A percentile compares a stretch with the other conserved stretches of the same genome.
phyloP scores from a whole-genome alignment of 2,113 vertebrate genomes.

The Equus przewalskii region DNA sequence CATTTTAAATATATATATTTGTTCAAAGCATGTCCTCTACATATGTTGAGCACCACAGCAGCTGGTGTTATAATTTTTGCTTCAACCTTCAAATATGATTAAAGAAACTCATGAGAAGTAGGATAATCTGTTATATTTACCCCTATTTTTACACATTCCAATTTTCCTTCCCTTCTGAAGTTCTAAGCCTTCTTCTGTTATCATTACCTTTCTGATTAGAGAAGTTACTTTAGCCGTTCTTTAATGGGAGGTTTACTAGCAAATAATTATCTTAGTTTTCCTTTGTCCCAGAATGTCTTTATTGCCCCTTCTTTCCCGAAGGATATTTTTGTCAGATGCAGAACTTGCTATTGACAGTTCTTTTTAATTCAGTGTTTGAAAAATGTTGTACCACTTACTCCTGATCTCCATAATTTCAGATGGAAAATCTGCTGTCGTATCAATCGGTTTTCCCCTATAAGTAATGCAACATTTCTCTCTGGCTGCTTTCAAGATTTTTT shows the following conservation, averaged over 20 bases:
- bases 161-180: slow-evolving; percentile 33
- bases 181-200: not conserved
- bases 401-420: slow-evolving; percentile 21
- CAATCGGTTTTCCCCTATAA: not conserved
- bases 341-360: not conserved
- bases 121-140: not conserved
- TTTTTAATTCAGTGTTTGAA: slow-evolving; percentile 36
- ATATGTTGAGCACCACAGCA: slow-evolving; percentile 40
- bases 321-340: not conserved
- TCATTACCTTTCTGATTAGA: slow-evolving; percentile 29
- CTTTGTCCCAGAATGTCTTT: not conserved
- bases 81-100: slow-evolving; percentile 38
- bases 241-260: not conserved
- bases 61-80: slow-evolving; percentile 47
- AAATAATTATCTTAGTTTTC: slow-evolving; percentile 40
- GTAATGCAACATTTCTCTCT: slow-evolving; percentile 16
- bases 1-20: not conserved
- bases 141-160: slow-evolving; percentile 16
- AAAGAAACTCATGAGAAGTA: slow-evolving; percentile 33
- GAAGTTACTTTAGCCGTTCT: slow-evolving; percentile 19
- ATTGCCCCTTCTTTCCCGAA: not conserved
- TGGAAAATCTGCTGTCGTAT: not conserved
- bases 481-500: not conserved
- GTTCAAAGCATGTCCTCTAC: not conserved
- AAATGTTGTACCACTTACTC: slow-evolving; percentile 43